Conservation (phyloP, 2,113 vertebrate species). For the Gambusia affinis region DNA sequence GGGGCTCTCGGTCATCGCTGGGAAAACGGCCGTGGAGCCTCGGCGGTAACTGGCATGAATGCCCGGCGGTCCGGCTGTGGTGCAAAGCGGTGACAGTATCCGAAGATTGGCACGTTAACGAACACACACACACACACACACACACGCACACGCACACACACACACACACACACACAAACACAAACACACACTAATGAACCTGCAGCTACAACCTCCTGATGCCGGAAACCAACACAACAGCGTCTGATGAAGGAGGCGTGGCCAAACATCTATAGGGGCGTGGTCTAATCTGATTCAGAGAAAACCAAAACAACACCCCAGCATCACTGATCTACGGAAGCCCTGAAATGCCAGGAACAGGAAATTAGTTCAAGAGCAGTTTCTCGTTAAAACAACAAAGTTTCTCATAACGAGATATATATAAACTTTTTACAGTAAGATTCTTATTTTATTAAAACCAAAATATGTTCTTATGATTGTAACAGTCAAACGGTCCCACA, state of each 20-base stretch:
- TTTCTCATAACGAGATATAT: too few species aligned
- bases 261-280: neutral
- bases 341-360: too few species aligned
- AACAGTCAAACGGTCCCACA: too few species aligned
- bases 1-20: slow-evolving; percentile 76
- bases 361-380: too few species aligned
- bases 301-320: too few species aligned
- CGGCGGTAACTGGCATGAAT: slow-evolving; percentile 61
- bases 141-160: neutral
- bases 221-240: slow-evolving; percentile 57
- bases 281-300: too few species aligned
- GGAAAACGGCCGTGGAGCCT: slow-evolving; percentile 34
- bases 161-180: neutral
- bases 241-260: slow-evolving; percentile 20
- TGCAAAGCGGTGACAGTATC: slow-evolving; percentile 52
- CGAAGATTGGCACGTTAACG: slow-evolving; percentile 9
- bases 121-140: neutral
- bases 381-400: too few species aligned
- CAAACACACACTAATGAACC: slow-evolving; percentile 19
- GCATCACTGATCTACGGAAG: too few species aligned
- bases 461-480: too few species aligned
- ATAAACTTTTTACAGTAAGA: too few species aligned
- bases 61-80: slow-evolving; percentile 32
- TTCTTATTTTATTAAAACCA: too few species aligned
- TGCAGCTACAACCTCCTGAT: slow-evolving; percentile 61